Conservation (phyloP, 2,888 invertebrate species). For the Aethes cnicana region DNA sequence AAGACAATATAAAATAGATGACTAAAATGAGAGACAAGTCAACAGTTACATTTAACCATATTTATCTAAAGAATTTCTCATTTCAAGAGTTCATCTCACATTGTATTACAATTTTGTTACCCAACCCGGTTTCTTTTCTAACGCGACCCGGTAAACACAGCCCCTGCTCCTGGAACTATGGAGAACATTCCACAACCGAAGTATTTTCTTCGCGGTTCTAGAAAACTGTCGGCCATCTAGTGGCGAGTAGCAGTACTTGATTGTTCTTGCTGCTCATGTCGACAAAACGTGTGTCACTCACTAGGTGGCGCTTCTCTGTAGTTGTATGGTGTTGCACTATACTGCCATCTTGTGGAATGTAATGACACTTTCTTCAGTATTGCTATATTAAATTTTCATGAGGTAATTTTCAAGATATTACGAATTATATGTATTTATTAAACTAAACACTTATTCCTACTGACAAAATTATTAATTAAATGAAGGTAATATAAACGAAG, state of each 20-base stretch:
- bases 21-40: too few species aligned
- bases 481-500: too few species aligned
- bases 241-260: conserved; percentile 8
- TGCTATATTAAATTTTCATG: neutral
- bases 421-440: too few species aligned
- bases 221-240: conserved; percentile 6
- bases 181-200: conserved; percentile 12
- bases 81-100: too few species aligned
- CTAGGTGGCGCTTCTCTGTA: conserved; percentile 13
- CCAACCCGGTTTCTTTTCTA: too few species aligned
- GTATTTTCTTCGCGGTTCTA: conserved; percentile 3
- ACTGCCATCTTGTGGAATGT: conserved; percentile 1
- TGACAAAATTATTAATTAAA: too few species aligned
- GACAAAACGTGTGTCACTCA: neutral
- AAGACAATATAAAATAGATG: too few species aligned
- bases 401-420: too few species aligned
- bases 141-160: conserved; percentile 12
- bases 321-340: neutral
- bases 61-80: too few species aligned
- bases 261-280: neutral
- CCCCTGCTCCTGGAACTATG: conserved; percentile 37
- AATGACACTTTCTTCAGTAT: neutral
- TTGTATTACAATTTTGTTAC: too few species aligned
- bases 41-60: too few species aligned
- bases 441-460: too few species aligned